Evolutionary conservation across 2,888 invertebrate species (phyloP).

Genomic region (Noctua comes): DNA sequence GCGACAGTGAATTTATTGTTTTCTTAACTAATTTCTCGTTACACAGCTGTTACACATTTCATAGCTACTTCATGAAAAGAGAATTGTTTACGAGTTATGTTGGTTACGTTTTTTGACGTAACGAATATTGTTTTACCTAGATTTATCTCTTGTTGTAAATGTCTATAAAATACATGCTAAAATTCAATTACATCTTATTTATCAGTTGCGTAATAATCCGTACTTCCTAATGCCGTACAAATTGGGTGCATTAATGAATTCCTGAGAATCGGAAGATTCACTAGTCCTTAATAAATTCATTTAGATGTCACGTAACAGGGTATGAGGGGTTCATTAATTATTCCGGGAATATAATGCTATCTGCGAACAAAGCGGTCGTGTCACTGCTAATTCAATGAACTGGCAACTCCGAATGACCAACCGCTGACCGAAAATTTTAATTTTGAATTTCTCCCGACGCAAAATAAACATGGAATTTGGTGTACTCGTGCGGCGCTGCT

Average conservation of each 20-base stretch:
- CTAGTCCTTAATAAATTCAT: slow-evolving; percentile 26
- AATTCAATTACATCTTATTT: not conserved
- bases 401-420: slow-evolving; percentile 48
- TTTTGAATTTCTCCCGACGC: not conserved
- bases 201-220: not conserved
- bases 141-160: not conserved
- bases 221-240: not conserved
- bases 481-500: not conserved
- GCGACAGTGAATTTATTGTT: slow-evolving; percentile 56
- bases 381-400: slow-evolving; percentile 65
- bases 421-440: slow-evolving; percentile 28
- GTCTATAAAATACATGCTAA: not conserved
- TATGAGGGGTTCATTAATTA: slow-evolving; percentile 24
- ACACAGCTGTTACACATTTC: slow-evolving; percentile 14
- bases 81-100: not conserved
- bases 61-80: not conserved
- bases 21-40: slow-evolving; percentile 51
- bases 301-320: no score
- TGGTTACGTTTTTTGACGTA: no score
- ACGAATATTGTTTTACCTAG: no score
- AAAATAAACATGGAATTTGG: slow-evolving; percentile 16
- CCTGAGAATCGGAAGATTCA: not conserved
- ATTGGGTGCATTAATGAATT: slow-evolving; percentile 1
- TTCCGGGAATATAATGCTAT: slow-evolving; percentile 35
- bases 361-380: slow-evolving; percentile 34